Conservation (phyloP, 2,113 vertebrate species). For the Phaethon lepturus region DNA sequence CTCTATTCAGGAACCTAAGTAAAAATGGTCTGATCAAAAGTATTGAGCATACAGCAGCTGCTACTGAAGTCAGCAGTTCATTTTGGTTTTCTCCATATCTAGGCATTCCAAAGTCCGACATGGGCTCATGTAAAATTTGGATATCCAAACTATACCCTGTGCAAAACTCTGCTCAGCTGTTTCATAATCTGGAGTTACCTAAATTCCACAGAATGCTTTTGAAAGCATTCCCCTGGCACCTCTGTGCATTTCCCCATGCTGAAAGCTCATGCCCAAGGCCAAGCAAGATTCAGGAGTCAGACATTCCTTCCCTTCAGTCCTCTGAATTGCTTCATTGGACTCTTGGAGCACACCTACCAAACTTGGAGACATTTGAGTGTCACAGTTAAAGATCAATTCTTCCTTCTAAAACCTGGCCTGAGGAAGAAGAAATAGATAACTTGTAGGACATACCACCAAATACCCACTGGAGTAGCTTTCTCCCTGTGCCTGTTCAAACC, state of each 20-base stretch:
- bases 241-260: neutral
- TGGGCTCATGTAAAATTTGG: neutral
- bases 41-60: neutral
- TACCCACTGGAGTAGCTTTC: neutral
- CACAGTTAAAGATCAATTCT: neutral
- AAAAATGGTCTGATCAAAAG: constrained; percentile 13
- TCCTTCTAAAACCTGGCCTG: neutral
- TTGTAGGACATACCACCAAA: neutral
- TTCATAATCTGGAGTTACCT: neutral
- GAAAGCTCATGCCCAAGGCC: neutral
- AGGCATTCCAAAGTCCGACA: neutral
- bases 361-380: neutral
- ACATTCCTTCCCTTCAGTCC: neutral
- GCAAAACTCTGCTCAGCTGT: neutral
- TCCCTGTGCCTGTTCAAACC: neutral
- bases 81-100: neutral
- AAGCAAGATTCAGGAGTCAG: neutral
- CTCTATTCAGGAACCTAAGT: neutral
- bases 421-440: neutral
- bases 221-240: neutral
- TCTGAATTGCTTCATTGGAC: neutral
- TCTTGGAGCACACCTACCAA: neutral
- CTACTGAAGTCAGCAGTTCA: neutral
- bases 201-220: neutral
- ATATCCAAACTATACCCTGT: neutral